Conservation (phyloP, 2,113 vertebrate species). For the Pungitius pungitius region DNA sequence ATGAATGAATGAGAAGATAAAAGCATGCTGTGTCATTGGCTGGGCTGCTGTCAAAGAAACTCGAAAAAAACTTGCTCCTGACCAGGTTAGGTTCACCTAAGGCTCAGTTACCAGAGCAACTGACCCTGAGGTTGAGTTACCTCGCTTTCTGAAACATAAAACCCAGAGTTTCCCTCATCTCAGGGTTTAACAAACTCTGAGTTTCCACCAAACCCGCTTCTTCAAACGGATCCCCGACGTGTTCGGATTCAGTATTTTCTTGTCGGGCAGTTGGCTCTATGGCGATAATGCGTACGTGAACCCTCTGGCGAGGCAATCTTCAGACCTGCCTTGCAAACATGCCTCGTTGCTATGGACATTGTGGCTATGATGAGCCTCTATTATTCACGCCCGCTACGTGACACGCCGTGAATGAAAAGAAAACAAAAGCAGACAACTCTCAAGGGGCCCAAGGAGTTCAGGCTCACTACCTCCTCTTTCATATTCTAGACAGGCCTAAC, state of each 20-base stretch:
- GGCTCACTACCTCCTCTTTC: constrained; percentile 34
- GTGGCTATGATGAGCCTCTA: constrained; percentile 58
- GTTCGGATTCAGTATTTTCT: constrained; percentile 11
- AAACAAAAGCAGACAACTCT: constrained; percentile 51
- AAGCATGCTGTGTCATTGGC: too few relatives aligned
- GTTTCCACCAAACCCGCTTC: too few relatives aligned
- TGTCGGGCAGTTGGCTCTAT: constrained; percentile 18
- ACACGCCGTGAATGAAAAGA: constrained; percentile 32
- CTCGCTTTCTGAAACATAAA: too few relatives aligned
- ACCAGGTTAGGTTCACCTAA: too few relatives aligned
- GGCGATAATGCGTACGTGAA: constrained; percentile 41
- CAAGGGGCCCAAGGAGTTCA: constrained; percentile 31
- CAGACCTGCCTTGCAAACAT: constrained; percentile 48
- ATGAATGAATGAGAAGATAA: too few relatives aligned
- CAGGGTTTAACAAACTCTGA: too few relatives aligned
- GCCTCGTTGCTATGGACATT: constrained; percentile 76
- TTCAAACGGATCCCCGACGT: too few relatives aligned
- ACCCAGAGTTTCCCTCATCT: too few relatives aligned
- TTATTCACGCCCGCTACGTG: constrained; percentile 66
- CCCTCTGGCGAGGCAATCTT: constrained; percentile 33
- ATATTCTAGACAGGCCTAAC: constrained; percentile 30
- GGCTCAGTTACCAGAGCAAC: too few relatives aligned
- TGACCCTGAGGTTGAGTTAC: too few relatives aligned
- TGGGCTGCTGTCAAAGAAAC: too few relatives aligned
- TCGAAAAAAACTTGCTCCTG: too few relatives aligned